Evolutionary conservation across 2,113 vertebrate genomes (phyloP).

Genomic region (Pachypanchax playfairii): DNA sequence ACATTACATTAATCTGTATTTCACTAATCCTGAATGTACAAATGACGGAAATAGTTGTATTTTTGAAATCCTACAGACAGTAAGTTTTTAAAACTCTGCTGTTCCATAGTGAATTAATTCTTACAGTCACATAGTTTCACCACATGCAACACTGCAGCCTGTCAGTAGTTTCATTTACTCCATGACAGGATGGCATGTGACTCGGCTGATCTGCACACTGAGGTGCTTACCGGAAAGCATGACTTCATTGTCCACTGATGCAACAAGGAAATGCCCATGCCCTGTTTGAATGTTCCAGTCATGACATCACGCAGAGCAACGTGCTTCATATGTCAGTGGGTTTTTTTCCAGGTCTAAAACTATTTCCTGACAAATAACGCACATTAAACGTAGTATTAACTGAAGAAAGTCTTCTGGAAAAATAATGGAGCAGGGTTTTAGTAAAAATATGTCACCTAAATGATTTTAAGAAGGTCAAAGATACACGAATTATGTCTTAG

Average conservation of each 20-base stretch:
- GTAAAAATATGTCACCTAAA: no score
- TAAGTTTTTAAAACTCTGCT: neutral
- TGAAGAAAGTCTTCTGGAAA: no score
- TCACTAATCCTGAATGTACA: no score
- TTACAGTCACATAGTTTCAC: neutral
- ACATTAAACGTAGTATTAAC: no score
- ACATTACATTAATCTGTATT: neutral
- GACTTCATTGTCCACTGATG: conserved; percentile 28
- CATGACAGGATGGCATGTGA: conserved; percentile 5
- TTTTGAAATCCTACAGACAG: no score
- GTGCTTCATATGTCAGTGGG: no score
- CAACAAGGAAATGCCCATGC: conserved; percentile 13
- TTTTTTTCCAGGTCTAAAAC: no score
- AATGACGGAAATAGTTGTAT: no score
- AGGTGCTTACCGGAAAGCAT: conserved; percentile 40
- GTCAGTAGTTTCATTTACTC: neutral
- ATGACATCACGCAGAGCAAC: conserved; percentile 9
- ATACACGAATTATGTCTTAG: no score
- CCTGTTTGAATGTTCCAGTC: conserved; percentile 18
- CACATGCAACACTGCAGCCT: neutral
- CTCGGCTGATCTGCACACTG: conserved; percentile 4
- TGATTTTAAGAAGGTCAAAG: no score
- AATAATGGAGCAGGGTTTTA: no score
- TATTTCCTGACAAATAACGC: no score
- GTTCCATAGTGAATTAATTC: neutral